A percentile compares a stretch with the other conserved stretches of the same genome.
Evolutionary conservation across 2,888 invertebrate species (phyloP).

Genomic region (Branchipolynoe longqiensis): DNA sequence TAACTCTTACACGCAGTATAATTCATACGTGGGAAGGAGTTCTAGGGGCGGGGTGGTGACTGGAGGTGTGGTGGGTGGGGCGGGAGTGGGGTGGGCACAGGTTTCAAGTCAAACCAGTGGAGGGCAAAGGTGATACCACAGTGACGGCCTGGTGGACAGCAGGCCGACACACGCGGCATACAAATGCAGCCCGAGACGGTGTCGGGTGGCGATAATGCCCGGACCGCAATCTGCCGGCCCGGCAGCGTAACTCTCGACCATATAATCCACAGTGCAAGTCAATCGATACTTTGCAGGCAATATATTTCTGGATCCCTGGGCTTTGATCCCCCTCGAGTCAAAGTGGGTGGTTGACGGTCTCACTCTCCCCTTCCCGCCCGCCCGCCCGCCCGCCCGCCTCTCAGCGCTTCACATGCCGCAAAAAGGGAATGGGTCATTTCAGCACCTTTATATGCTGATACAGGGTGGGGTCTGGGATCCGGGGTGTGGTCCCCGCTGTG

Average conservation of each 20-base stretch:
- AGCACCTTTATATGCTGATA: slow-evolving; percentile 51
- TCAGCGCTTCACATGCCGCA: slow-evolving; percentile 7
- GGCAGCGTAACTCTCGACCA: slow-evolving; percentile 36
- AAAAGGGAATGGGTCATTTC: slow-evolving; percentile 32
- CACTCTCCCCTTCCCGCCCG: no score
- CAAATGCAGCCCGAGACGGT: slow-evolving; percentile 11
- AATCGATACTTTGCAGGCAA: slow-evolving; percentile 16
- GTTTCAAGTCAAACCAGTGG: no score
- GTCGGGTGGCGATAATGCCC: slow-evolving; percentile 26
- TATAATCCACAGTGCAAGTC: slow-evolving; percentile 18
- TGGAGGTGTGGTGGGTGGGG: no score
- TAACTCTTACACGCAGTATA: no score
- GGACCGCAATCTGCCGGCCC: slow-evolving; percentile 8
- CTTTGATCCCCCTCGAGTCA: slow-evolving; percentile 11
- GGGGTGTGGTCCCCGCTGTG: no score
- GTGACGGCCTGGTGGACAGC: no score
- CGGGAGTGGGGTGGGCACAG: no score
- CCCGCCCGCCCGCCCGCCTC: slow-evolving; percentile 7
- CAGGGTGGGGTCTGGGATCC: slow-evolving; percentile 8
- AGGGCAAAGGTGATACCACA: no score
- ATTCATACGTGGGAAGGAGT: no score
- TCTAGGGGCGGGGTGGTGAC: no score
- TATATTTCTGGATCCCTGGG: slow-evolving; percentile 18
- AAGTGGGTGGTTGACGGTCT: no score
- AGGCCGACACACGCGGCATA: no score